These are phyloP conservation scores for Erpornis zantholeuca DNA, from an alignment of 2,113 vertebrate species.

Conservation along the genomic window DNA sequence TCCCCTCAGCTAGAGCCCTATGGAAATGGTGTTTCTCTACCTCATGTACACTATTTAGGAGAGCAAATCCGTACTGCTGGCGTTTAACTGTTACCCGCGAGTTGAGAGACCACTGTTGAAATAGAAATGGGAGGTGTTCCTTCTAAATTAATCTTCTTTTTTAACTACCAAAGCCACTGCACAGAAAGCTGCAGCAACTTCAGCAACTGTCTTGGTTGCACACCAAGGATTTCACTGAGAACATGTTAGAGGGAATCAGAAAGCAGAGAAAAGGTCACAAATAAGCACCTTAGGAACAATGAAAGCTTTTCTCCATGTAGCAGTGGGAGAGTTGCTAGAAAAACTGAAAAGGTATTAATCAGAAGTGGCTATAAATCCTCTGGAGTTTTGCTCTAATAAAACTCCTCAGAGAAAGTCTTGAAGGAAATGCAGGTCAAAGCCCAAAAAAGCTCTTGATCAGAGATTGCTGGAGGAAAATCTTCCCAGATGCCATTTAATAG, in stretches of 20 bases:
- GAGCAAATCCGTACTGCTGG: neutral
- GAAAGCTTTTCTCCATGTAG: conserved; percentile 81
- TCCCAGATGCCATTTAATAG: conserved; percentile 86
- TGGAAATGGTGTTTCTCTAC: neutral
- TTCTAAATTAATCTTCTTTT: conserved; percentile 53
- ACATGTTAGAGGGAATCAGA: conserved; percentile 77
- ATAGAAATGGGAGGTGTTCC: conserved; percentile 43
- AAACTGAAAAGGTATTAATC: conserved; percentile 86
- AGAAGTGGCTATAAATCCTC: conserved; percentile 89
- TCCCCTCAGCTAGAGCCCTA: neutral
- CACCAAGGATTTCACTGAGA: conserved; percentile 77
- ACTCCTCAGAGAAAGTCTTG: conserved; percentile 87
- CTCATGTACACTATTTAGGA: neutral
- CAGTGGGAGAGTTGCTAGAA: conserved; percentile 80
- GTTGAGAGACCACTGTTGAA: conserved; percentile 10
- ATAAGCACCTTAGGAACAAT: conserved; percentile 83
- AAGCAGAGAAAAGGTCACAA: conserved; percentile 83
- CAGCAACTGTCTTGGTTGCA: conserved; percentile 76
- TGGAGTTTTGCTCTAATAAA: conserved; percentile 86
- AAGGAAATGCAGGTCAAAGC: conserved; percentile 88
- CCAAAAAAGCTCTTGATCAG: conserved; percentile 89
- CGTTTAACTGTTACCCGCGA: neutral
- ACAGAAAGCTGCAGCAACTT: conserved; percentile 70
- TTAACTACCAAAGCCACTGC: conserved; percentile 62
- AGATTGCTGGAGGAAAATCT: conserved; percentile 86